Base-by-base conservation (phyloP, 2,888 invertebrate genomes). In the Acleris literana region DNA sequence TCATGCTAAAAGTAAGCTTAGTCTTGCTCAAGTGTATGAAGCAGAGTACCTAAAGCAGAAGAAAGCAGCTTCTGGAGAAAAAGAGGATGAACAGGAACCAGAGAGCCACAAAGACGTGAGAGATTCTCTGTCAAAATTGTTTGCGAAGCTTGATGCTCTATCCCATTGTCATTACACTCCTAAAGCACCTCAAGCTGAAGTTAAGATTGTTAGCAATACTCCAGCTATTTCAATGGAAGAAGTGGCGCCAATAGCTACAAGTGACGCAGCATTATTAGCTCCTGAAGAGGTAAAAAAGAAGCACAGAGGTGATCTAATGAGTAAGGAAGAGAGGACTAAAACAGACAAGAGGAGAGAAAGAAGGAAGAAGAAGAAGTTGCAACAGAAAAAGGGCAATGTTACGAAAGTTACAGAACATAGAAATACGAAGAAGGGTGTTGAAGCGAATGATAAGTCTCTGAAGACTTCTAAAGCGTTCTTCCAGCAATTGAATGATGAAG, bases 91-190 rank as follows among this genome's bases (percentile, higher is more conserved):
- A n/a, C 85, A 88, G 25, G 96, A 96, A 81, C 95, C 97, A 0
- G 95, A 96, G 74, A 94, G 95, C 69, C 97, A 98, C 78, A 95
- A 94, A 68, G 95, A 96, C 85, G 96, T 99, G 43, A 94, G 94
- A 71, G 93, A 94, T 64, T 89, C 94, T 72, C 96, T 99, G 96
- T 91, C 93, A 13, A 90, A 93, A 0, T 83, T 99, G 5, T 98
- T 99, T 79, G 84, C 93, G 0, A 97, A 99, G 85, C 91, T 99
- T 49, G 98, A 99, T 88, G 97, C 99, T 0, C 92, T 99, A 16
- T 96, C 97, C 1, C 98, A 99, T 85, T 99, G 96, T 87, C 97
- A 99, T 85, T 99, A 97, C 79, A 98, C 98, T 53, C 99, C 99
- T 0, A 97, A 96, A 92, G 94, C 95, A 65, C 95, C 96, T 1